Evolutionary conservation across 2,113 vertebrate genomes (phyloP), one percentile per base, ranked within the genome.

Genomic region (Larimichthys crocea): DNA sequence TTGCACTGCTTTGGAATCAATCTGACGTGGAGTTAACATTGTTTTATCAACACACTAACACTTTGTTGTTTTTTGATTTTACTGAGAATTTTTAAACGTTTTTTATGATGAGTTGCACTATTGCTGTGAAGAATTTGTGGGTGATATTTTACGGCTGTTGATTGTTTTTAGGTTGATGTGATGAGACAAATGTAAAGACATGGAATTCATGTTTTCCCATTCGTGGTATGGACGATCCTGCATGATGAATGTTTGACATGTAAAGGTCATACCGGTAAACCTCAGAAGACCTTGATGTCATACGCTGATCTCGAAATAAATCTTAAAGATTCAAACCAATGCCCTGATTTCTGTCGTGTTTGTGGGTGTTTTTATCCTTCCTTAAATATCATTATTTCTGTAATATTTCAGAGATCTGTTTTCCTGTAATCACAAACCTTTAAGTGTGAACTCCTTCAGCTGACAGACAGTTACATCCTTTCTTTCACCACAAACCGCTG

Each of bases 1-100:
- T 89, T 93, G 89, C 88, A 92, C 92, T 65, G 76, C 75, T 86
- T 50, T 48, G 20, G 35, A 92, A 87, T 91, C 87, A 87, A 62
- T 76, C 63, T 31, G 69, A 70, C 0, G 46, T 75, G 26, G 73
- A 49, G 42, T 48, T 31, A 60, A 79, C 55, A 5, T 67, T 61
- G 53, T 87, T 71, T 88, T 65, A 84, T 88, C 70, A 71, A 71
- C 75, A 90, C 79, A 71, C 73, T 85, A 75, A 76, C 46, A 62
- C 35, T 53, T 24, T 67, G 55, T 64, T 66, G 49, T 68, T 24
- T 71, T 86, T 76, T 84, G 53, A 81, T 90, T 83, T 88, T 82
- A 87, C 24, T 62, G 63, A 81, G 84, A 79, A 42, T 74, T 88
- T 80, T 87, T 79, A 73, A 64, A 16, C 7, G 1, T 74, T 14